Percentiles rank a stretch among this genome's conserved stretches.
phyloP scores from a whole-genome alignment of 1,140 invertebrate genomes.

The Ditylenchus dipsaci region DNA sequence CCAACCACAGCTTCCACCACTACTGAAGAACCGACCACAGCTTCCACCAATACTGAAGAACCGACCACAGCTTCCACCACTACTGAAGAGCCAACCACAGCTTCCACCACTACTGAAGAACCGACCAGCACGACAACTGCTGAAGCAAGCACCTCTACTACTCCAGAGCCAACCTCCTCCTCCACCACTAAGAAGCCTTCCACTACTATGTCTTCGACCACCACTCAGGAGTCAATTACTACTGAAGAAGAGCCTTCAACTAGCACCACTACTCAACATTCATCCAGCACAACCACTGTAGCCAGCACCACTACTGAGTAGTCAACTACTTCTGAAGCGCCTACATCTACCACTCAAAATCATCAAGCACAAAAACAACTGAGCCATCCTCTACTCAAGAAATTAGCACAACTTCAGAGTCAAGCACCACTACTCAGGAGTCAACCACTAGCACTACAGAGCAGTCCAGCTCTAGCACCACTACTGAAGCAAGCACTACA shows the following conservation, averaged over 20 bases:
- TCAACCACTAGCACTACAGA: no score
- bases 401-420: no score
- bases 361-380: not conserved
- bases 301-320: not conserved
- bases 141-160: not conserved
- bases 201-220: not conserved
- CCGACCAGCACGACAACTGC: not conserved
- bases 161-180: not conserved
- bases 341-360: not conserved
- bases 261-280: not conserved
- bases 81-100: not conserved
- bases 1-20: not conserved
- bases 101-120: no score
- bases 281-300: not conserved
- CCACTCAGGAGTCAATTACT: not conserved
- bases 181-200: not conserved
- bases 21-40: no score
- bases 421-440: no score
- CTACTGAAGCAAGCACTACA: not conserved
- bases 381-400: not conserved
- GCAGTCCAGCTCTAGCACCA: not conserved
- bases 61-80: no score
- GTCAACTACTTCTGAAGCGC: not conserved
- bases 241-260: not conserved
- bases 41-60: no score